phyloP scores from a whole-genome alignment of 2,888 invertebrate genomes.

The Rhagophthalmus giganteus region DNA sequence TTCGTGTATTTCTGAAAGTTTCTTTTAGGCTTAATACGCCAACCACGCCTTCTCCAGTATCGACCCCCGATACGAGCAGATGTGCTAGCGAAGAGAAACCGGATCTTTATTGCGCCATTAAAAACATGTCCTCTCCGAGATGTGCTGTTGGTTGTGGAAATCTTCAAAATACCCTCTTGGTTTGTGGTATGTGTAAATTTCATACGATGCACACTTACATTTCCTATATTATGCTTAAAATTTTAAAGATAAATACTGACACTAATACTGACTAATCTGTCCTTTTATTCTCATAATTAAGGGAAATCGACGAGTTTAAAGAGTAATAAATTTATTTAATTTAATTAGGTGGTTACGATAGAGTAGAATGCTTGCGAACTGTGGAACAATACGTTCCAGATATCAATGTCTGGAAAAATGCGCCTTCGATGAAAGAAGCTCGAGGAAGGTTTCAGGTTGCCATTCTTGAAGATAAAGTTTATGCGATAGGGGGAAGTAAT shows the following conservation, averaged over 20 bases:
- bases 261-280: neutral
- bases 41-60: slow-evolving; percentile 53
- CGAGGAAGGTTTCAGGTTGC: slow-evolving; percentile 81
- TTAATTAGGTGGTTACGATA: slow-evolving; percentile 74
- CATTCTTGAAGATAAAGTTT: slow-evolving; percentile 68
- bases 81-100: slow-evolving; percentile 58
- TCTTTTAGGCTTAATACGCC: slow-evolving; percentile 51
- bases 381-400: slow-evolving; percentile 75
- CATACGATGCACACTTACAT: neutral
- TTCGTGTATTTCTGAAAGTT: neutral
- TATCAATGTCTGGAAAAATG: slow-evolving; percentile 68
- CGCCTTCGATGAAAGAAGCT: slow-evolving; percentile 72
- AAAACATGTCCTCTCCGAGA: slow-evolving; percentile 68
- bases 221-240: neutral
- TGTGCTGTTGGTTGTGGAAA: slow-evolving; percentile 78
- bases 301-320: too few relatives aligned
- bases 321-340: neutral
- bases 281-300: too few relatives aligned
- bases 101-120: slow-evolving; percentile 61
- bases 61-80: slow-evolving; percentile 51
- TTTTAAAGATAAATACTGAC: neutral
- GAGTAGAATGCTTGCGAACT: slow-evolving; percentile 77
- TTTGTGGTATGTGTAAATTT: slow-evolving; percentile 65
- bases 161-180: slow-evolving; percentile 70
- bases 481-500: slow-evolving; percentile 81